Conservation (phyloP, 2,888 invertebrate genomes). For the Agrotis puta region DNA sequence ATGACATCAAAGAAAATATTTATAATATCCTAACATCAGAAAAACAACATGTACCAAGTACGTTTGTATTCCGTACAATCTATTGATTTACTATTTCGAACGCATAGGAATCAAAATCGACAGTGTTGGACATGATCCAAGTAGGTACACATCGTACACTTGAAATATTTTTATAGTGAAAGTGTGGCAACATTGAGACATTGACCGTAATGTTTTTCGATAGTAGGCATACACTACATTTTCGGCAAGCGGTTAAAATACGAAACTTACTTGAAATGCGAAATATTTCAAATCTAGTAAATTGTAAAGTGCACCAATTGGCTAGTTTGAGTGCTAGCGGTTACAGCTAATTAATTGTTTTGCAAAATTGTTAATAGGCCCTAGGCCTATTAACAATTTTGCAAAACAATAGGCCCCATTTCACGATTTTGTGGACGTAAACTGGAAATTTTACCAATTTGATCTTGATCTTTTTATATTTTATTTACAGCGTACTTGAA, state of each 20-base stretch:
- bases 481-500: too few relatives aligned
- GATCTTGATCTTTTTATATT: too few relatives aligned
- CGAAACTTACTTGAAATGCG: not conserved
- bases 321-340: too few relatives aligned
- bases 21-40: not conserved
- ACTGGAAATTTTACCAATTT: too few relatives aligned
- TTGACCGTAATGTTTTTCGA: not conserved
- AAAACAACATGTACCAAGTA: not conserved
- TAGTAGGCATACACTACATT: not conserved
- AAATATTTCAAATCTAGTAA: not conserved
- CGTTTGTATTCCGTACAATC: too few relatives aligned
- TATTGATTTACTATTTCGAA: not conserved
- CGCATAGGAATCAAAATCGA: not conserved
- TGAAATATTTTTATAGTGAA: constrained; percentile 1
- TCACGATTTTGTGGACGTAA: too few relatives aligned
- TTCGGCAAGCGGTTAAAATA: not conserved
- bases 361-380: too few relatives aligned
- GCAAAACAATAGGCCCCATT: too few relatives aligned
- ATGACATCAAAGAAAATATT: not conserved
- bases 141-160: not conserved
- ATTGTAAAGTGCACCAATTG: too few relatives aligned
- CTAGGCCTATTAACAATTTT: too few relatives aligned
- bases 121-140: constrained; percentile 12
- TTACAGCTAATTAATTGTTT: too few relatives aligned
- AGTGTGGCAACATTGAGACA: constrained; percentile 4